A percentile compares a stretch with the other conserved stretches of the same genome.
phyloP scores from a whole-genome alignment of 1,140 invertebrate genomes.

The Sarcophaga bullata region DNA sequence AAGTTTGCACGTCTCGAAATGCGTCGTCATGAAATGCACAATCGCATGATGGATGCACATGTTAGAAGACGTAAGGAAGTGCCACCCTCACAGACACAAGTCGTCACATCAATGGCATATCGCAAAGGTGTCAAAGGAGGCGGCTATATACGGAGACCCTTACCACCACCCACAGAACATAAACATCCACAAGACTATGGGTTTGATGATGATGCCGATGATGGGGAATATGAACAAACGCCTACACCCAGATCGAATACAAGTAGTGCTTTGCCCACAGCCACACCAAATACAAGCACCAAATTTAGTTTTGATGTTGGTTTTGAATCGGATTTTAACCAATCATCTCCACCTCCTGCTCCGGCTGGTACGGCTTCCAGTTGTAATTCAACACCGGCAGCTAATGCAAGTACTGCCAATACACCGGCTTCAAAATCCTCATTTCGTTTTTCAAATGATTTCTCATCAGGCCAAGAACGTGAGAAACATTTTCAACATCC shows the following conservation, averaged over 20 bases:
- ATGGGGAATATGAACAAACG: slow-evolving; percentile 58
- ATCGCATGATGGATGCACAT: slow-evolving; percentile 59
- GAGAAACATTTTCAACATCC: slow-evolving; percentile 56
- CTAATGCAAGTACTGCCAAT: slow-evolving; percentile 43
- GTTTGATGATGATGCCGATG: slow-evolving; percentile 57
- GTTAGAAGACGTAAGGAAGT: slow-evolving; percentile 53
- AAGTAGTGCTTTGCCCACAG: slow-evolving; percentile 45
- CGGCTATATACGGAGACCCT: background rate
- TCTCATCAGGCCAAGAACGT: slow-evolving; percentile 65
- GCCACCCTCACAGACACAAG: slow-evolving; percentile 23
- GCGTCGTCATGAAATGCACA: slow-evolving; percentile 61
- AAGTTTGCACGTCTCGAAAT: slow-evolving; percentile 62
- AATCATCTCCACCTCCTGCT: slow-evolving; percentile 58
- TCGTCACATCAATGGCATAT: slow-evolving; percentile 1
- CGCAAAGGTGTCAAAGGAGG: background rate
- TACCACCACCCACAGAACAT: slow-evolving; percentile 2
- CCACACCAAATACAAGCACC: slow-evolving; percentile 23
- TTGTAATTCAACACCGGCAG: slow-evolving; percentile 59
- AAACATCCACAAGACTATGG: slow-evolving; percentile 51
- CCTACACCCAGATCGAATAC: slow-evolving; percentile 58
- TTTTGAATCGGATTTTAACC: slow-evolving; percentile 66
- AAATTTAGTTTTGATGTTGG: slow-evolving; percentile 64
- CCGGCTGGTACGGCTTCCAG: slow-evolving; percentile 62
- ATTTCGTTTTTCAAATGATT: slow-evolving; percentile 70
- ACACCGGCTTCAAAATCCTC: slow-evolving; percentile 55